phyloP scores from a whole-genome alignment of 1,140 invertebrate genomes.

The Bombus affinis region DNA sequence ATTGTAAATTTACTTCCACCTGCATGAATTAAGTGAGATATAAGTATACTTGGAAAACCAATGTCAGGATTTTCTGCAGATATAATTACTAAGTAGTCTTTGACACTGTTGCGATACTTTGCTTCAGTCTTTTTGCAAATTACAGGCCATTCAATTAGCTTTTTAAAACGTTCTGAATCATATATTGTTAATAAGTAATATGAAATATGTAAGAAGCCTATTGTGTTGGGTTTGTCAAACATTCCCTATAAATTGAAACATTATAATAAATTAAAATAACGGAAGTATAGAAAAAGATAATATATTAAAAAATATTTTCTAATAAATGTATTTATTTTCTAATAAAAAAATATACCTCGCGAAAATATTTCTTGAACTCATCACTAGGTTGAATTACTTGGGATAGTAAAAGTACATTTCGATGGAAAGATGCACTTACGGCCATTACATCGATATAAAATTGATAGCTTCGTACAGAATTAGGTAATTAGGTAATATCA shows the following conservation, averaged over 20 bases:
- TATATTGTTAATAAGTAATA: slow-evolving; percentile 80
- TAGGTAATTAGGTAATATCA: not conserved
- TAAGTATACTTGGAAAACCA: slow-evolving; percentile 69
- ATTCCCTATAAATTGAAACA: slow-evolving; percentile 75
- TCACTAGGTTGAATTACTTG: slow-evolving; percentile 68
- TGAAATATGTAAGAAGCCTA: slow-evolving; percentile 81
- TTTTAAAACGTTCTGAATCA: slow-evolving; percentile 79
- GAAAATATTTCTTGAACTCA: slow-evolving; percentile 75
- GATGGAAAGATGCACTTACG: slow-evolving; percentile 65
- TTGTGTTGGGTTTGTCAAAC: slow-evolving; percentile 82
- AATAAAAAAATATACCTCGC: slow-evolving; percentile 64
- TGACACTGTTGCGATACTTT: slow-evolving; percentile 78
- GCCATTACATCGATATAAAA: slow-evolving; percentile 36
- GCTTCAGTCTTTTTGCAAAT: slow-evolving; percentile 80
- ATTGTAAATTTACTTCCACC: slow-evolving; percentile 72
- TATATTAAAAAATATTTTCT: not conserved
- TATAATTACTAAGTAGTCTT: slow-evolving; percentile 68
- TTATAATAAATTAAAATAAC: not conserved
- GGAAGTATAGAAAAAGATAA: not conserved
- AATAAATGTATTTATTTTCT: not conserved
- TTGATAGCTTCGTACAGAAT: not conserved
- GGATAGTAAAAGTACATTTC: slow-evolving; percentile 70
- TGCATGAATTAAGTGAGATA: slow-evolving; percentile 71
- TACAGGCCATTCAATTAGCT: slow-evolving; percentile 81
- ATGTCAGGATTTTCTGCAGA: slow-evolving; percentile 72